These are phyloP conservation scores for Melanotaenia parkinsoni DNA, from an alignment of 2,797 vertebrate species.

Conservation along the genomic window DNA sequence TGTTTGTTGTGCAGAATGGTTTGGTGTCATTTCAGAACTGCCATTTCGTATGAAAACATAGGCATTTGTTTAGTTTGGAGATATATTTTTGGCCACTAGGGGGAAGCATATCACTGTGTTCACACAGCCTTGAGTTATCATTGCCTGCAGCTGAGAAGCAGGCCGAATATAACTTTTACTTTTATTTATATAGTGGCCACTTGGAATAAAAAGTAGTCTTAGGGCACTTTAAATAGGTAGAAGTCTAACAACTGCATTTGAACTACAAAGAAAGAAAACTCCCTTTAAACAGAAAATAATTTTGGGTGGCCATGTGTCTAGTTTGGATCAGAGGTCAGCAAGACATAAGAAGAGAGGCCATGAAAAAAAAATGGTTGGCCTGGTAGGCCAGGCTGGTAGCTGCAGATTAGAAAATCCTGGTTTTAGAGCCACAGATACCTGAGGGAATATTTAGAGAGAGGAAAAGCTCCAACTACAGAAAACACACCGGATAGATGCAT, in stretches of 20 bases:
- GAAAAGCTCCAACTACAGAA: not conserved
- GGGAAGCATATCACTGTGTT: constrained; percentile 3
- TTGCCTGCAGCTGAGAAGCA: not conserved
- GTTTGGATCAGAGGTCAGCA: not conserved
- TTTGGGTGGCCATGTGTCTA: not conserved
- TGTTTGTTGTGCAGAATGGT: not conserved
- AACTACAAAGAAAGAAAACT: not conserved
- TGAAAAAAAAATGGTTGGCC: not conserved
- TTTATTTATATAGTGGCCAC: not conserved
- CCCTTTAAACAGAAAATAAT: too few species aligned
- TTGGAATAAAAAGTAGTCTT: not conserved
- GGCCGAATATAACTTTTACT: not conserved
- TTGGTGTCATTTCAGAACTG: too few species aligned
- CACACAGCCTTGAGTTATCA: not conserved
- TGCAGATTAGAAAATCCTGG: not conserved
- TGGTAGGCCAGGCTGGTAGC: not conserved
- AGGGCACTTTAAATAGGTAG: not conserved
- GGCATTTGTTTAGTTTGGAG: not conserved
- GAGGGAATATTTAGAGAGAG: not conserved
- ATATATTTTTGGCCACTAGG: constrained; percentile 8
- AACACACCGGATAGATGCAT: not conserved
- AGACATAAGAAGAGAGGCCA: not conserved
- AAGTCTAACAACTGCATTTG: not conserved
- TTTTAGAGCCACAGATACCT: not conserved
- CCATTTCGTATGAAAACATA: too few species aligned